Conservation (phyloP, 2,888 invertebrate species). For the Amiota minor region DNA sequence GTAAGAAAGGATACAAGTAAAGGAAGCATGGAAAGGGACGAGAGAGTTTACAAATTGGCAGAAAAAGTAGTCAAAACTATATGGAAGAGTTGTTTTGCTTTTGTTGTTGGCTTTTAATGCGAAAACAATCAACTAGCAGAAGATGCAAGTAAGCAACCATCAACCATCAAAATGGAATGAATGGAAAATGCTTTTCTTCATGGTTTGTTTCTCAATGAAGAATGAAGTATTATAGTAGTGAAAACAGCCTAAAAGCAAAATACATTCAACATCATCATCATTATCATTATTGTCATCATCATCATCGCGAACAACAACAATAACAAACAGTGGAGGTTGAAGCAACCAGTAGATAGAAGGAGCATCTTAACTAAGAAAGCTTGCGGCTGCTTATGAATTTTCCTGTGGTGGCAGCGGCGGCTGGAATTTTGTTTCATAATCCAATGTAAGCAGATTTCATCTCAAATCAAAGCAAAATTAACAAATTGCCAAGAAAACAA, state of each 20-base stretch:
- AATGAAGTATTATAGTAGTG: not conserved
- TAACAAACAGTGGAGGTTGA: not conserved
- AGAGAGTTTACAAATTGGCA: not conserved
- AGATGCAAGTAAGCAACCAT: not conserved
- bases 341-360: not conserved
- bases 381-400: not conserved
- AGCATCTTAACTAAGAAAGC: not conserved
- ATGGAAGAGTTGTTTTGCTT: not conserved
- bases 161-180: not conserved
- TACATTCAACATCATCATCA: slow-evolving; percentile 26
- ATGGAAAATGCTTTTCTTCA: not conserved
- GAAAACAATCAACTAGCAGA: slow-evolving; percentile 55
- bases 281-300: slow-evolving; percentile 32
- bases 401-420: not conserved
- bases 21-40: not conserved
- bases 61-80: not conserved
- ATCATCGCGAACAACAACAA: slow-evolving; percentile 40
- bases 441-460: slow-evolving; percentile 67
- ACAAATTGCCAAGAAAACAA: slow-evolving; percentile 58
- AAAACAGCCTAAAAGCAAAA: slow-evolving; percentile 32
- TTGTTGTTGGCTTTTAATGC: slow-evolving; percentile 38
- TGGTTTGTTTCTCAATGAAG: not conserved
- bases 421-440: slow-evolving; percentile 57
- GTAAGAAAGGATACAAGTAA: not conserved
- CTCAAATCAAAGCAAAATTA: slow-evolving; percentile 68